phyloP scores from a whole-genome alignment of 2,888 invertebrate genomes.

The Hemicrepidius hirtus region DNA sequence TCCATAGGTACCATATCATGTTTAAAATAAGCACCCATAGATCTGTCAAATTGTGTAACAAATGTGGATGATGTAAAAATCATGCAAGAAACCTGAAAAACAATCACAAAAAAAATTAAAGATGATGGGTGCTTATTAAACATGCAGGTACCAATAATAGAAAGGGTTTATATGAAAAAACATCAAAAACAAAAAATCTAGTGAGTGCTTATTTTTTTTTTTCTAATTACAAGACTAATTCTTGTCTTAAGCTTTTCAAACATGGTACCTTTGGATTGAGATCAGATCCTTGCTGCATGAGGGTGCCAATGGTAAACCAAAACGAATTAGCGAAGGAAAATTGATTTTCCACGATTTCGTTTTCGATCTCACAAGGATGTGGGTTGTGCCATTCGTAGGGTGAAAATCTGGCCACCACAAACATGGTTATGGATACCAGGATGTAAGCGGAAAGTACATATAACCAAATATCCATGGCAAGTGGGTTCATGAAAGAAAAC shows the following conservation, averaged over 20 bases:
- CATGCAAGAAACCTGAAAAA: slow-evolving; percentile 6
- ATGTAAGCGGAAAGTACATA: slow-evolving; percentile 88
- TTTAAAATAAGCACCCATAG: slow-evolving; percentile 50
- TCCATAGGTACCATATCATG: slow-evolving; percentile 42
- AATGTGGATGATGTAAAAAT: slow-evolving; percentile 29
- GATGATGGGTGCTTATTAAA: slow-evolving; percentile 62
- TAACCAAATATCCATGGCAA: slow-evolving; percentile 91
- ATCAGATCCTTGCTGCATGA: slow-evolving; percentile 90
- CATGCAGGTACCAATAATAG: slow-evolving; percentile 61
- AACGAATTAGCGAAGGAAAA: slow-evolving; percentile 89
- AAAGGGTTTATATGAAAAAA: slow-evolving; percentile 53
- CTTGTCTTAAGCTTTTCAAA: slow-evolving; percentile 18
- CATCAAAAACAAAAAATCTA: slow-evolving; percentile 41
- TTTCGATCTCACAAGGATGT: slow-evolving; percentile 80
- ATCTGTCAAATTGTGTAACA: not conserved
- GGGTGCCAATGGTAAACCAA: slow-evolving; percentile 92
- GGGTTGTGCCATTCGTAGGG: slow-evolving; percentile 89
- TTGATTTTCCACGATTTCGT: slow-evolving; percentile 82
- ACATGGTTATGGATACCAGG: slow-evolving; percentile 85
- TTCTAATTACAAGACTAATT: not conserved
- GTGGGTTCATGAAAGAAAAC: slow-evolving; percentile 91
- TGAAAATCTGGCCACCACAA: slow-evolving; percentile 86
- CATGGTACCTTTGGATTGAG: slow-evolving; percentile 82
- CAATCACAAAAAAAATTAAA: slow-evolving; percentile 19
- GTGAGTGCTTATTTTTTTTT: slow-evolving; percentile 61